Conservation (phyloP, 2,797 vertebrate species). For the Rhincodon typus region DNA sequence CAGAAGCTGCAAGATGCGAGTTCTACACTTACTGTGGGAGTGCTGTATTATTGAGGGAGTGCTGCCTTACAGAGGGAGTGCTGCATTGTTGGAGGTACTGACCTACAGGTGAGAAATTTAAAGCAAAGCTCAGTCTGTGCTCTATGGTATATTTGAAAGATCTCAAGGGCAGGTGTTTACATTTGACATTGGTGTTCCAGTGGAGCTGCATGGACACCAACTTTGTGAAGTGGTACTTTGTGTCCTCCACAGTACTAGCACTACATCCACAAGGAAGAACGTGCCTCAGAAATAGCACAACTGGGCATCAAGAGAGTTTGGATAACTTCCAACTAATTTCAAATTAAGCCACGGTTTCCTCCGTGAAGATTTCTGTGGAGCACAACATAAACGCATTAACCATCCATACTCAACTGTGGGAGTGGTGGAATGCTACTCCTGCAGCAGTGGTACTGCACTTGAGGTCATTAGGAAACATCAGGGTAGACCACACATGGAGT, state of each 20-base stretch:
- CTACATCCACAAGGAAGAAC: neutral
- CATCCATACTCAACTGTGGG: neutral
- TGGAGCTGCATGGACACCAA: neutral
- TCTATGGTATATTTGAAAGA: neutral
- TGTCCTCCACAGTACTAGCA: neutral
- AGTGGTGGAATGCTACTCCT: neutral
- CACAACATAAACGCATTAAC: neutral
- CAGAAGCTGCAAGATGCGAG: neutral
- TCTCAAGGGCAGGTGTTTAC: neutral
- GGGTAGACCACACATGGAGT: slow-evolving; percentile 18
- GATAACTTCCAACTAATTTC: neutral
- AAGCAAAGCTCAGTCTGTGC: neutral
- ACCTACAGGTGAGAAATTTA: neutral
- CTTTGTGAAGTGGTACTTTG: neutral
- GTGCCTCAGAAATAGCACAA: neutral
- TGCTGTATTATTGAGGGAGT: neutral
- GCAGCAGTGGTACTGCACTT: neutral
- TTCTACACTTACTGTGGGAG: neutral
- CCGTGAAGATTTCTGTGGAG: neutral
- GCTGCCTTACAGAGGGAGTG: neutral
- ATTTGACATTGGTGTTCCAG: neutral
- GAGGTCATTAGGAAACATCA: neutral
- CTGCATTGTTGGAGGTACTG: neutral
- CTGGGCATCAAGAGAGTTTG: neutral
- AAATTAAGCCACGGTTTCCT: neutral